A percentile compares a stretch with the other conserved stretches of the same genome.
These are phyloP conservation scores for Oceanites oceanicus DNA, from an alignment of 2,113 vertebrate species.

Conservation along the genomic window DNA sequence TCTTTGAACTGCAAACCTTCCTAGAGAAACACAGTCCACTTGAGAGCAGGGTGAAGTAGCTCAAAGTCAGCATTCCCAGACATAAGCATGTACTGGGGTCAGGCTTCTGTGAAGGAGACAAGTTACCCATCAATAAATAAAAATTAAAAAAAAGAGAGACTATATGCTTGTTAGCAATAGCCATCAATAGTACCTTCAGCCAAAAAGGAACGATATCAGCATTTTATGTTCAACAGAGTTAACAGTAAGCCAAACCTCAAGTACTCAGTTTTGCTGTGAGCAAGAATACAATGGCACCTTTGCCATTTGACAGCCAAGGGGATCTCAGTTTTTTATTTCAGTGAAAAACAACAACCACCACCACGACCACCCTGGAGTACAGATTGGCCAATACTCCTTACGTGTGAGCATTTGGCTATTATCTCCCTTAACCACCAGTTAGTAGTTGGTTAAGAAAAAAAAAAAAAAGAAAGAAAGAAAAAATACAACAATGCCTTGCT, in stretches of 20 bases:
- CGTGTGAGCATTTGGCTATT: not conserved
- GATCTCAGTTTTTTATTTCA: not conserved
- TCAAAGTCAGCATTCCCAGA: not conserved
- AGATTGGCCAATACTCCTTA: not conserved
- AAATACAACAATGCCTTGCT: not conserved
- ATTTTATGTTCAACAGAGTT: not conserved
- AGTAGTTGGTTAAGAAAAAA: not conserved
- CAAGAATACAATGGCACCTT: not conserved
- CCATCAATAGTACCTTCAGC: not conserved
- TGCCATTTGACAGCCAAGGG: not conserved
- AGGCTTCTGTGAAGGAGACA: not conserved
- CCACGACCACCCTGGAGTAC: not conserved
- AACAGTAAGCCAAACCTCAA: not conserved
- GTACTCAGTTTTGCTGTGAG: not conserved
- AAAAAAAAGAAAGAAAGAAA: too few species aligned
- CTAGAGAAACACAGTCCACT: not conserved
- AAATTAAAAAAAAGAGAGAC: not conserved
- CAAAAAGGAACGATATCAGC: accelerated
- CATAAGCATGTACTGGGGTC: not conserved
- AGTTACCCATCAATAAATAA: not conserved
- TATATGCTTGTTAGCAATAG: not conserved
- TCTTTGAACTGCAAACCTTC: not conserved
- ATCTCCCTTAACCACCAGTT: not conserved
- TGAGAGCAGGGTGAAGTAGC: not conserved
- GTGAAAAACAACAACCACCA: not conserved